A percentile compares a stretch with the other conserved stretches of the same genome.
Conservation (phyloP, 30 jellyfish, hydroid and myxozoan species). For the Haliclystus octoradiatus region DNA sequence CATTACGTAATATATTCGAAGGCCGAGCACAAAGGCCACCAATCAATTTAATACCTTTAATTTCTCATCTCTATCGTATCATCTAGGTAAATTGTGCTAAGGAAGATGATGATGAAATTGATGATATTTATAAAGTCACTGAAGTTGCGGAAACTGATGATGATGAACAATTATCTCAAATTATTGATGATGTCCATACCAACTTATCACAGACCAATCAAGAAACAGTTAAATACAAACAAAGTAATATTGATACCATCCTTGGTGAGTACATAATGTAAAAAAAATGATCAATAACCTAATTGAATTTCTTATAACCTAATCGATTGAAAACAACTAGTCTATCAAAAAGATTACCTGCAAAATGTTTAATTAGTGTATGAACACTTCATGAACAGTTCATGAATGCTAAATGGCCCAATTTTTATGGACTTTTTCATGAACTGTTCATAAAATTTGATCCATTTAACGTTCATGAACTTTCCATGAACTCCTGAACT, state of each 20-base stretch:
- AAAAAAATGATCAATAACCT: no score
- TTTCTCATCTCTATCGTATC: neutral
- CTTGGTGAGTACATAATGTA: no score
- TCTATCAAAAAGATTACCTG: no score
- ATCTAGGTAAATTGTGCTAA: conserved; percentile 2
- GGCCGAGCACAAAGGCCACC: neutral
- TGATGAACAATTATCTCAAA: neutral
- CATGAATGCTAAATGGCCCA: no score
- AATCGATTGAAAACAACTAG: no score
- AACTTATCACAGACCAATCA: neutral
- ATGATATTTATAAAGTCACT: conserved; percentile 7
- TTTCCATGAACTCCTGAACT: no score
- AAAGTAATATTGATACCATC: neutral
- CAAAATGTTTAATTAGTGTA: no score
- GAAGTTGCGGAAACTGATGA: neutral
- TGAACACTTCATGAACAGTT: no score
- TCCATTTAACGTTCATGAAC: no score
- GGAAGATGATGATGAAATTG: conserved; percentile 18
- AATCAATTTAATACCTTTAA: neutral
- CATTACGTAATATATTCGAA: neutral
- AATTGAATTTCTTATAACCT: no score
- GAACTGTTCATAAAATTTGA: no score
- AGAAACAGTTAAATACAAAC: neutral
- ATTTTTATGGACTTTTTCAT: no score
- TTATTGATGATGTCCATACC: neutral